These are phyloP conservation scores for Marmota monax DNA, from an alignment of 2,113 vertebrate species.

Conservation along the genomic window DNA sequence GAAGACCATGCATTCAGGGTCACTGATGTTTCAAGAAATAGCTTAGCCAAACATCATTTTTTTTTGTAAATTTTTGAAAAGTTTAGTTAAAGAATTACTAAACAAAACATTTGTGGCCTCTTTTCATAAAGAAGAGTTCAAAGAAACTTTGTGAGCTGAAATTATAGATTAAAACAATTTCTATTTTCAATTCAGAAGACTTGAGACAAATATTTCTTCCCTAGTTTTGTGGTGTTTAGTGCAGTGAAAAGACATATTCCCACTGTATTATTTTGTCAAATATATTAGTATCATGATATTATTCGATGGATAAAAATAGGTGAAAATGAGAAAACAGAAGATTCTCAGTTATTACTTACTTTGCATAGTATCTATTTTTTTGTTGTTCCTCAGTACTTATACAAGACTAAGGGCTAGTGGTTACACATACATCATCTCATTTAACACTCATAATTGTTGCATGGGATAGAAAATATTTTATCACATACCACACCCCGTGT, in stretches of 20 bases:
- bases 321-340: not conserved
- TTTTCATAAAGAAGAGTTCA: not conserved
- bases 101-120: not conserved
- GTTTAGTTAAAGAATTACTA: not conserved
- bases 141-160: constrained; percentile 45
- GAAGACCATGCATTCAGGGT: constrained; percentile 54
- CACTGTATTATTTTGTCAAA: not conserved
- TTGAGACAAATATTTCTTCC: not conserved
- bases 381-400: not conserved
- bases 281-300: not conserved
- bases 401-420: not conserved
- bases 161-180: constrained; percentile 26
- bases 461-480: not conserved
- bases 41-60: constrained; percentile 32
- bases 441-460: not conserved
- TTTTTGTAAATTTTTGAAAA: constrained; percentile 14
- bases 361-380: not conserved
- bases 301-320: not conserved
- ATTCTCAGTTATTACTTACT: not conserved
- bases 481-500: not conserved
- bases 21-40: constrained; percentile 58
- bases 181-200: not conserved
- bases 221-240: not conserved
- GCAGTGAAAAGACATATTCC: not conserved
- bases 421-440: not conserved